Evolutionary conservation across 2,113 vertebrate species (phyloP), one percentile per base, ranked within the genome.

Genomic region (Plectropomus leopardus): DNA sequence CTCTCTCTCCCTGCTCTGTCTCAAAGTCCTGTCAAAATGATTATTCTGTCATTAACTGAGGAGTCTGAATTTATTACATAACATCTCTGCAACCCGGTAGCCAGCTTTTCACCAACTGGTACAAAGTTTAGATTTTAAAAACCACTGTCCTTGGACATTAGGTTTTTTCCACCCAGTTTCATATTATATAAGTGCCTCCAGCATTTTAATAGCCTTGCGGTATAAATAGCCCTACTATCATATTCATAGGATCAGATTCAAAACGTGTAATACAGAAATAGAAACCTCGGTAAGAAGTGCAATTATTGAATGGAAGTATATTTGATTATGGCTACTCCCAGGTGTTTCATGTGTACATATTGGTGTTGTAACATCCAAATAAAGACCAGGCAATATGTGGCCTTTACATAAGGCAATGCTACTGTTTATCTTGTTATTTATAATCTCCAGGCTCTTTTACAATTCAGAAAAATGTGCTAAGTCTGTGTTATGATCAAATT

Each of bases 1-100:
- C 66, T 53, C 24, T 30, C 42, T 45, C 19, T 53, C 60, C 30
- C 53, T n/a, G 28, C 59, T 76, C 26, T n/a, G 17, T 48, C 21
- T 51, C 16, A 67, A 66, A 51, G 51, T 66, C 9, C 44, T 71
- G 67, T 80, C 65, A 67, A 53, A 84, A 87, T 65, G 16, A 89
- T 82, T 64, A 55, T 7, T 1, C 50, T 51, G 60, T 79, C 48
- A 0, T 71, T 71, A 78, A 82, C 7, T 61, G 71, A 84, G 72
- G 21, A 34, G 61, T 61, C 60, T 68, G 48, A 74, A 63, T 24
- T 53, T 65, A 23, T 89, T 83, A 34, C 14, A 32, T 75, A 70
- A 78, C 36, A 45, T 76, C 23, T 24, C 23, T 53, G 61, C 42
- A 57, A 47, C 24, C 40, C 23, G 50, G n/a, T 23, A 42, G 54